phyloP scores from a whole-genome alignment of 2,888 invertebrate genomes.

The Acanthosepion pharaonis region DNA sequence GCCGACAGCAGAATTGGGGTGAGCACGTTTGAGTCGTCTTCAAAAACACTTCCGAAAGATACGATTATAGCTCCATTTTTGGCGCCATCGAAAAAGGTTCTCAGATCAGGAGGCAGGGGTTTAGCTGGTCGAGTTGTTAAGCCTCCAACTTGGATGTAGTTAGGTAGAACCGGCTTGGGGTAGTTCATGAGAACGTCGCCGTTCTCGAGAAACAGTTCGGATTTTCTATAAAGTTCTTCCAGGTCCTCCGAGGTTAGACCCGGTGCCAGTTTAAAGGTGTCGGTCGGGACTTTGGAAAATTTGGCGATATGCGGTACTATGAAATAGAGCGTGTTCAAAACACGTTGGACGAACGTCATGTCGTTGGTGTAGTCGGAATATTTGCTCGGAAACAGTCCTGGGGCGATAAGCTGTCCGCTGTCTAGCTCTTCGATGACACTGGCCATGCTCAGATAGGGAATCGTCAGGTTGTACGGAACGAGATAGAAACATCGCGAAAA shows the following conservation, averaged over 20 bases:
- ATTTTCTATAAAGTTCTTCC: background rate
- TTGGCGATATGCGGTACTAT: background rate
- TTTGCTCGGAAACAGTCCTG: background rate
- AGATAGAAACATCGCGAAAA: background rate
- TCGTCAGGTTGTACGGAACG: background rate
- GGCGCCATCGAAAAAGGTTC: constrained; percentile 53
- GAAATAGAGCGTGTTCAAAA: background rate
- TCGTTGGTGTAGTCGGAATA: background rate
- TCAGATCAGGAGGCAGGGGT: constrained; percentile 52
- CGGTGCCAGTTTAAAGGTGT: background rate
- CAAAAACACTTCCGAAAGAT: constrained; percentile 57
- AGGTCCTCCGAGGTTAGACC: background rate
- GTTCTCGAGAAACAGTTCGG: constrained; percentile 52
- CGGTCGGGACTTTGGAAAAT: background rate
- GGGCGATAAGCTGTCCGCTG: background rate
- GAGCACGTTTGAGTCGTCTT: constrained; percentile 49
- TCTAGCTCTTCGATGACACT: background rate
- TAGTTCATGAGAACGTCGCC: constrained; percentile 55
- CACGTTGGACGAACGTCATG: background rate
- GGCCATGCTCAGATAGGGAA: background rate
- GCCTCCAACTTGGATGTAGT: constrained; percentile 56
- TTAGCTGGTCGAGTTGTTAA: constrained; percentile 51
- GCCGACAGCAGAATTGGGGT: constrained; percentile 50
- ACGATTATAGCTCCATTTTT: constrained; percentile 57
- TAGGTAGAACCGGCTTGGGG: constrained; percentile 54